These are phyloP conservation scores for Macrotis lagotis DNA, from an alignment of 2,113 vertebrate genomes.

Conservation along the genomic window DNA sequence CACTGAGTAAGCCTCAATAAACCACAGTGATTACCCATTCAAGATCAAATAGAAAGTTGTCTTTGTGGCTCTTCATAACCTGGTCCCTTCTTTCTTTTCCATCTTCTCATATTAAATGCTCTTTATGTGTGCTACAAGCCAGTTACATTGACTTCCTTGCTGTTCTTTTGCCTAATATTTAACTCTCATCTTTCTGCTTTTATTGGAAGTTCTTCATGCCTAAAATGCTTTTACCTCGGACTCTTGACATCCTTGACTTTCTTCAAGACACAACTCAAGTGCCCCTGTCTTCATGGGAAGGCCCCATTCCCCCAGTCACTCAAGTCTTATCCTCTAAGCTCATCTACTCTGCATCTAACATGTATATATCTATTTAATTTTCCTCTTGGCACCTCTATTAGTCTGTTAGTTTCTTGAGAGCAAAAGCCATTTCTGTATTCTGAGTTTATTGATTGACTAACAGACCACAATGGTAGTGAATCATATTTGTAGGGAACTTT, in stretches of 20 bases:
- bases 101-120: not conserved
- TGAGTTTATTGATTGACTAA: not conserved
- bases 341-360: not conserved
- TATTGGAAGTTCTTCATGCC: not conserved
- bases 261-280: not conserved
- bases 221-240: not conserved
- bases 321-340: not conserved
- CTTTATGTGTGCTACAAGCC: not conserved
- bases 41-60: not conserved
- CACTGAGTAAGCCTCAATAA: not conserved
- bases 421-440: not conserved
- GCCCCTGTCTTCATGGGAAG: not conserved
- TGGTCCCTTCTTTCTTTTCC: not conserved
- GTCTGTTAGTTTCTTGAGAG: not conserved
- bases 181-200: not conserved
- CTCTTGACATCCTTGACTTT: not conserved
- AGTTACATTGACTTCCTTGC: not conserved
- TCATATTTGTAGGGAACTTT: not conserved
- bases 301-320: not conserved
- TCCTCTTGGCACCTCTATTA: not conserved
- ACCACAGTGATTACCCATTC: not conserved
- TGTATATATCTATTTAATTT: not conserved
- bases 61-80: not conserved
- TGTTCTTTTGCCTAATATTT: not conserved
- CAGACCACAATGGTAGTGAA: not conserved